Evolutionary conservation across 2,797 vertebrate species (phyloP).

Genomic region (Acanthiza pusilla): DNA sequence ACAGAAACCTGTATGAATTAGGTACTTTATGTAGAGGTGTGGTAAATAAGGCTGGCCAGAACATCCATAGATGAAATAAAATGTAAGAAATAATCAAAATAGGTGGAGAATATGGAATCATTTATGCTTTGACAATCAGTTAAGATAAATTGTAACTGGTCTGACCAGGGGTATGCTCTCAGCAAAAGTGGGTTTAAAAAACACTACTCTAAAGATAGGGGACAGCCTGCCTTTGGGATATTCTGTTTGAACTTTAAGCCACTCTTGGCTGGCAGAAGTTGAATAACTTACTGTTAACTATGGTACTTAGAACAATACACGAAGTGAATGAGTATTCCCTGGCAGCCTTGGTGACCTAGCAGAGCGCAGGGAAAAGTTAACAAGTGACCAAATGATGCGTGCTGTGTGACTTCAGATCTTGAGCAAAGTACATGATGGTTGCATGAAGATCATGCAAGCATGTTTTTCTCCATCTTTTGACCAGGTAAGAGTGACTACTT

Average conservation of each 20-base stretch:
- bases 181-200: background rate
- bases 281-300: background rate
- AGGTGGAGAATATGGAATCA: background rate
- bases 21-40: background rate
- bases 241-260: background rate
- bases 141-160: background rate
- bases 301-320: background rate
- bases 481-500: background rate
- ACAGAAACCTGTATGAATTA: background rate
- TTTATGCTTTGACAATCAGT: background rate
- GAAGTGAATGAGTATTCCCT: background rate
- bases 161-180: background rate
- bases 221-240: background rate
- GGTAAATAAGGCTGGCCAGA: background rate
- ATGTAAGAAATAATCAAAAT: background rate
- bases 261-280: background rate
- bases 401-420: background rate
- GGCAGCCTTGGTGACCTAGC: background rate
- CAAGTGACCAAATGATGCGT: background rate
- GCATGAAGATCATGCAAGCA: rapidly evolving
- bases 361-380: background rate
- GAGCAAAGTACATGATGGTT: background rate
- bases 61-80: background rate
- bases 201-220: background rate
- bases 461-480: background rate